Evolutionary conservation across 2,113 vertebrate species (phyloP), one percentile per base, ranked within the genome.

Genomic region (Xenopus laevis): DNA sequence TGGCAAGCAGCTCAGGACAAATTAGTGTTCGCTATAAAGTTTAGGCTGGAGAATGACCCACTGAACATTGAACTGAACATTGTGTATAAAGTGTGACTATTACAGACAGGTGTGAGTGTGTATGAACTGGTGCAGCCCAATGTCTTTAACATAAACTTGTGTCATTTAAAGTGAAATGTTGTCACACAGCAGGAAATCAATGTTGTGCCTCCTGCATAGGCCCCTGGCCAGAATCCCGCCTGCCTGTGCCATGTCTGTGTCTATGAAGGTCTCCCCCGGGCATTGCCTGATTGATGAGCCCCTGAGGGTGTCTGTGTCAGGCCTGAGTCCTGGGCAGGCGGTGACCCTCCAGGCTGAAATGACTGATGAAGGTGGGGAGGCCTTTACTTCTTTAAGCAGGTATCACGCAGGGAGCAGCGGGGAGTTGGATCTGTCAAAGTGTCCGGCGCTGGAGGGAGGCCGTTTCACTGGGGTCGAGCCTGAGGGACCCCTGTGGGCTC

Each of bases 391-490:
- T 11, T 23, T 13, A 1, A 83, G 74, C 30, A 66, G 21, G 13
- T 87, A 86, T 78, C 55, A 13, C 27, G 82, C 82, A 0, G 80
- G 78, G 7, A 17, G 11, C 10, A 18, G 59, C 0, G 84, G 85
- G 27, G 57, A 52, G 64, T 77, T 88, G 75, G 81, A 88, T 13
- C 59, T 85, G 4, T 30, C 3, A 50, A 69, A 66, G 47, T 82
- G 78, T 55, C 83, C 83, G 0, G 80, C 85, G 0, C 79, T 89
- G 69, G 81, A 80, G n/a, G 89, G 88, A 16, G 88, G 89, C 71
- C 87, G 82, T 78, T 88, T 86, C 82, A 40, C 50, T 0, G 89
- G 88, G 23, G 71, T 87, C 65, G 86, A 92, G 75, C 87, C 89
- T 70, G 89, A 87, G 86, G 87, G 88, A 16, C 81, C 83, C 59